Base-by-base conservation (phyloP, 2,113 vertebrate genomes). In the Martes martes region DNA sequence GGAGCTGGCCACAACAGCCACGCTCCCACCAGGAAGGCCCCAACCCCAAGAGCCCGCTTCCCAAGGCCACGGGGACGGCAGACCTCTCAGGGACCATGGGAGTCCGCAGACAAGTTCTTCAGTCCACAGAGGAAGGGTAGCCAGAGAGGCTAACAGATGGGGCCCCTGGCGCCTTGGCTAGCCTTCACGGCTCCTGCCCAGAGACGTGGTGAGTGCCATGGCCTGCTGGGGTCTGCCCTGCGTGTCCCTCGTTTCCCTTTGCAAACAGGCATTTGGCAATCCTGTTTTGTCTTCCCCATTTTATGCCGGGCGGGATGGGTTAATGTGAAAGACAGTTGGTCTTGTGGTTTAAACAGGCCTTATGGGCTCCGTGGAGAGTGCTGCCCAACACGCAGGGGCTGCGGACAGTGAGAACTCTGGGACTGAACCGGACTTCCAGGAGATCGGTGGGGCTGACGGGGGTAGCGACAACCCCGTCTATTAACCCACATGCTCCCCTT, bases 1-100 rank as follows among this genome's bases (percentile, higher is more conserved):
- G 73, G 23, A 47, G 76, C 26, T 47, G n/a, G 39, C 59, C 2
- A 6, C 10, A 2, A 76, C 50, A 69, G 39, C 9, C 36, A 50
- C 8, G 63, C 1, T n/a, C 15, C 69, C 65, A 36, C 73, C 28
- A 23, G 47, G 42, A 21, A 36, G 7, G 61, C 42, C 47, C 11
- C 1, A 15, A 10, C 36, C 23, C 76, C 0, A 0, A 26, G 33
- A 26, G 28, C 13, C 24, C 23, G 9, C 59, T 59, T 65, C 23
- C 9, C 21, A 24, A 15, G 24, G n/a, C 82, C 42, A 26, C 0
- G 0, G 16, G 39, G 26, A 74, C 0, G 7, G 67, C 2, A 11
- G 55, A 18, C 57, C 18, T 71, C 31, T 36, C 80, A 65, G 45
- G 69, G 59, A 28, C 55, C 59, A 76, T 0, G 0, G 45, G 2